phyloP scores from a whole-genome alignment of 2,113 vertebrate genomes.

The Microtus richardsoni region DNA sequence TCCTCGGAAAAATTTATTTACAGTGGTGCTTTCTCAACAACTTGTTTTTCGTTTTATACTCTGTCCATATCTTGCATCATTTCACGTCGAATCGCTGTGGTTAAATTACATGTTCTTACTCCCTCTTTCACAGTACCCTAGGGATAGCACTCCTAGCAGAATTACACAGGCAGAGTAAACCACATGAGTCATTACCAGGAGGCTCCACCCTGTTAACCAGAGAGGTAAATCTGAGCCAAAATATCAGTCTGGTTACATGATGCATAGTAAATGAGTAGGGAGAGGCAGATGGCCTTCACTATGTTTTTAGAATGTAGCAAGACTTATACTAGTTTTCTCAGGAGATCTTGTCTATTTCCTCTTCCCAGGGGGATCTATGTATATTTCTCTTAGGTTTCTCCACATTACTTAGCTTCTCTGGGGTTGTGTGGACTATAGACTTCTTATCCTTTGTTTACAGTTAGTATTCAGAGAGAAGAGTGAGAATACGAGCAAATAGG shows the following conservation, averaged over 20 bases:
- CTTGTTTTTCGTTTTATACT: background rate
- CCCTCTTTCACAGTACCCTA: background rate
- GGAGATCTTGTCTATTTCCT: too few relatives aligned
- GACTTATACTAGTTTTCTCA: too few relatives aligned
- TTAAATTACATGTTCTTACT: background rate
- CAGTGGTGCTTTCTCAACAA: background rate
- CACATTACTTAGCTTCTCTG: too few relatives aligned
- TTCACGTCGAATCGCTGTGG: background rate
- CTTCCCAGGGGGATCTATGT: too few relatives aligned
- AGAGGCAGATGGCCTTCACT: background rate
- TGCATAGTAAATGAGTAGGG: background rate
- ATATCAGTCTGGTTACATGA: background rate
- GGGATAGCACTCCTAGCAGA: background rate
- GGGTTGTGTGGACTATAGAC: too few relatives aligned
- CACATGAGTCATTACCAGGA: background rate
- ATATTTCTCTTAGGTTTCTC: too few relatives aligned
- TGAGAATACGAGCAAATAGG: too few relatives aligned
- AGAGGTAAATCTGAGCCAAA: fast-evolving
- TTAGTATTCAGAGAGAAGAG: too few relatives aligned
- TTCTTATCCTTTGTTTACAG: too few relatives aligned
- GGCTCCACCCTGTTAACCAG: background rate
- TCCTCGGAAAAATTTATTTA: background rate
- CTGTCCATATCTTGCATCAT: background rate
- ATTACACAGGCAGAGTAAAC: background rate
- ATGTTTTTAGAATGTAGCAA: background rate